Conservation (phyloP, 2,797 vertebrate species). For the Tarsius wallacei region DNA sequence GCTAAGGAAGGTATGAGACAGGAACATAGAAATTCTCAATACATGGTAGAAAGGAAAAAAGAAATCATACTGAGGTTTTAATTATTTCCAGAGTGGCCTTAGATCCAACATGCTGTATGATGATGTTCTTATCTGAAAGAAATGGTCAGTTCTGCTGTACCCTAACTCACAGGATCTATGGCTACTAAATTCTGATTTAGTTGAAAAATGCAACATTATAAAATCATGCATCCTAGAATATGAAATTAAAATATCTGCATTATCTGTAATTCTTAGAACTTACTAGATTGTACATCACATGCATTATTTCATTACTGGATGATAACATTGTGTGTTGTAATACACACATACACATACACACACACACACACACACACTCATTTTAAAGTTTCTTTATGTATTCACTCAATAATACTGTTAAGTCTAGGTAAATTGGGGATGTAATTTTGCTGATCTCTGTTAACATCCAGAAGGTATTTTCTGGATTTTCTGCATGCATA, state of each 20-base stretch:
- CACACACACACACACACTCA: not conserved
- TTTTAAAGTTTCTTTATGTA: conserved; percentile 6
- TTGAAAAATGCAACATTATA: not conserved
- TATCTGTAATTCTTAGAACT: not conserved
- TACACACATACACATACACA: not conserved
- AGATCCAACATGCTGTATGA: not conserved
- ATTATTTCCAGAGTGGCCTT: not conserved
- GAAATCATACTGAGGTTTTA: not conserved
- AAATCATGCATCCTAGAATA: not conserved
- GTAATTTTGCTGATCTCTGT: not conserved
- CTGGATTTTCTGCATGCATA: not conserved
- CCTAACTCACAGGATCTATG: not conserved
- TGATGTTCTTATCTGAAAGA: not conserved
- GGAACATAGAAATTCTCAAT: not conserved
- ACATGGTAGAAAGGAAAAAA: not conserved
- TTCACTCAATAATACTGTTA: not conserved
- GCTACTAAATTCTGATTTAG: not conserved
- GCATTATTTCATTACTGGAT: not conserved
- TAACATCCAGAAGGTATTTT: not conserved
- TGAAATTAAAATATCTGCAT: not conserved
- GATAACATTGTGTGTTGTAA: not conserved
- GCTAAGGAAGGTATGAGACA: not conserved
- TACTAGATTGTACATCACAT: not conserved
- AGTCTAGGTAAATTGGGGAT: not conserved
- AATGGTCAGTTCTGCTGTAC: not conserved